Conservation (phyloP, 2,888 invertebrate genomes). For the Tenodera sinensis region DNA sequence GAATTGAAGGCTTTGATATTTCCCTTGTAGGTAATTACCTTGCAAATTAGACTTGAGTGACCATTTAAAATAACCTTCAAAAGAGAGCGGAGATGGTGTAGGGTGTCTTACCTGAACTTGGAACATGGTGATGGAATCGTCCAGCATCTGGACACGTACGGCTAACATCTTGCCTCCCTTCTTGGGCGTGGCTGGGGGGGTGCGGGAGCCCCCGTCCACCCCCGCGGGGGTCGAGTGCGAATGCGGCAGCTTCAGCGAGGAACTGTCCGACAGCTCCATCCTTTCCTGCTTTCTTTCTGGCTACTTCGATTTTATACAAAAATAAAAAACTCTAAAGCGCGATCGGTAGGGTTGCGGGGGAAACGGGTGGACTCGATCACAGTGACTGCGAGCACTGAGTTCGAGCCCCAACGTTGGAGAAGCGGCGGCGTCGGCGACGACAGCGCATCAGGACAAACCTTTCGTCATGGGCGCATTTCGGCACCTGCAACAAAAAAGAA, state of each 20-base stretch:
- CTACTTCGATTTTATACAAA: neutral
- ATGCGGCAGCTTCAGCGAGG: slow-evolving; percentile 47
- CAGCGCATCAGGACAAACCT: neutral
- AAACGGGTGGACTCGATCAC: neutral
- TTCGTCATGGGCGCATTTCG: slow-evolving; percentile 5
- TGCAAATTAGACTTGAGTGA: no score
- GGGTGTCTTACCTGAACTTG: slow-evolving; percentile 75
- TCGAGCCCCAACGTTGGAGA: neutral
- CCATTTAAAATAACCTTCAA: no score
- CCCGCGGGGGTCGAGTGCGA: slow-evolving; percentile 81
- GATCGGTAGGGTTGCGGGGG: neutral
- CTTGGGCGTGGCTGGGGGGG: slow-evolving; percentile 75
- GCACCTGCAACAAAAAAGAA: slow-evolving; percentile 4
- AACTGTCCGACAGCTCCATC: slow-evolving; percentile 4
- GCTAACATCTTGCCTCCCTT: slow-evolving; percentile 87
- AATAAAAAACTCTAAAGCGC: neutral
- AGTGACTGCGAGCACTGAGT: slow-evolving; percentile 5
- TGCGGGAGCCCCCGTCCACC: slow-evolving; percentile 68
- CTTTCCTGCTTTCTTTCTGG: neutral
- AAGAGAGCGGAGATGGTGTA: neutral
- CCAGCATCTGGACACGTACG: slow-evolving; percentile 83
- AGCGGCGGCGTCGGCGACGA: neutral
- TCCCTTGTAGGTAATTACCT: no score
- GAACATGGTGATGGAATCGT: slow-evolving; percentile 85
- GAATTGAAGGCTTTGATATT: no score